A percentile compares a stretch with the other conserved stretches of the same genome.
Evolutionary conservation across 2,888 invertebrate species (phyloP).

Genomic region (Caenorhabditis drosophilae): DNA sequence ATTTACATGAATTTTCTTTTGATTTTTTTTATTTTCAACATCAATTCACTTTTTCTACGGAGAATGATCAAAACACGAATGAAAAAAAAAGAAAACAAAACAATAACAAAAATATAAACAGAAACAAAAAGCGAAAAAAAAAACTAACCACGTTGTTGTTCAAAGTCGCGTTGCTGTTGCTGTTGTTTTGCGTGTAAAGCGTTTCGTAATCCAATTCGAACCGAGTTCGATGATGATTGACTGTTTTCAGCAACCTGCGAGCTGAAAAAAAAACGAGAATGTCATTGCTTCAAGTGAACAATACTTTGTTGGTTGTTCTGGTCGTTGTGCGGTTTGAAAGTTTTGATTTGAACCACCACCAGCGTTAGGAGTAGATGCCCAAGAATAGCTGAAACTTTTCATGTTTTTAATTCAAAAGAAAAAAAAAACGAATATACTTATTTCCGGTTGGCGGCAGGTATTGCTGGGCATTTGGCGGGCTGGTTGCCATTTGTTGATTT

Average conservation of each 20-base stretch:
- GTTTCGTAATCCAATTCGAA: conserved; percentile 33
- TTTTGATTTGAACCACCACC: not conserved
- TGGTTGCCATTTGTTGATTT: not conserved
- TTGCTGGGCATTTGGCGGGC: conserved; percentile 1
- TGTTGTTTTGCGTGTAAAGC: conserved; percentile 32
- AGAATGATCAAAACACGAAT: not conserved
- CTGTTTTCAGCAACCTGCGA: too few species aligned
- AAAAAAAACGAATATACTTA: not conserved
- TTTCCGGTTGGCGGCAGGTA: not conserved
- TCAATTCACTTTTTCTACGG: not conserved
- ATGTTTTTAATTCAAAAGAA: too few species aligned
- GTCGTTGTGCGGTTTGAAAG: not conserved
- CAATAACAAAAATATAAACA: too few species aligned
- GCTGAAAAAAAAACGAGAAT: too few species aligned
- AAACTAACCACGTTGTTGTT: conserved; percentile 15
- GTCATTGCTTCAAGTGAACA: too few species aligned
- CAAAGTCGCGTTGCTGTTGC: conserved; percentile 15
- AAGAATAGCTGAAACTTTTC: too few species aligned
- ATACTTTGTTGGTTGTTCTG: too few species aligned
- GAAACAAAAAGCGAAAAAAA: too few species aligned
- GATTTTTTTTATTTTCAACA: not conserved
- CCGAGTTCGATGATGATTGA: conserved; percentile 20
- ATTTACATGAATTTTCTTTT: not conserved
- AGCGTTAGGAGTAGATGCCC: not conserved
- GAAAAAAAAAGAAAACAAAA: not conserved